These are phyloP conservation scores for Rhagologus leucostigma DNA, from an alignment of 2,113 vertebrate species.

Conservation along the genomic window DNA sequence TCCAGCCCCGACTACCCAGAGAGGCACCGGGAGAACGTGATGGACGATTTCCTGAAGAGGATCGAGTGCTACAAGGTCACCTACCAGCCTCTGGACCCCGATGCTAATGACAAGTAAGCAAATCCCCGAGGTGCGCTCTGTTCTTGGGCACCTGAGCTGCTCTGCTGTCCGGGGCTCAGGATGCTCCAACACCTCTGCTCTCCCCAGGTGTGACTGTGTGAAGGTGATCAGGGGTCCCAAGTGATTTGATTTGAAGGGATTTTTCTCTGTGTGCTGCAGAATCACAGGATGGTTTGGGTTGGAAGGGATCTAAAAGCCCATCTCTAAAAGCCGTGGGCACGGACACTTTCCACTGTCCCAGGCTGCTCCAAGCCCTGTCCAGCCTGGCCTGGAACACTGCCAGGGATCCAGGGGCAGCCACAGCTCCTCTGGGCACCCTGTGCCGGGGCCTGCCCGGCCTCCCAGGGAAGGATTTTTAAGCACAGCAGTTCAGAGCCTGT, in stretches of 20 bases:
- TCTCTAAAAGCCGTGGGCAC: background rate
- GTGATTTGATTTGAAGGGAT: background rate
- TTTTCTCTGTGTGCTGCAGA: background rate
- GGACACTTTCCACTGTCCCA: background rate
- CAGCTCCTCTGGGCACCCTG: background rate
- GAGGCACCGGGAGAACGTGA: conserved; percentile 89
- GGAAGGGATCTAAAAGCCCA: background rate
- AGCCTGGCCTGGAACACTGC: fast-evolving
- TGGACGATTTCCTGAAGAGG: conserved; percentile 97
- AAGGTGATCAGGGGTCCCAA: background rate
- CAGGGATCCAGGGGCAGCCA: background rate
- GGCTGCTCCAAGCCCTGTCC: background rate
- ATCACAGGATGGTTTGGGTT: background rate
- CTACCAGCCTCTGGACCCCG: conserved; percentile 91
- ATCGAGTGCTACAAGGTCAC: conserved; percentile 98
- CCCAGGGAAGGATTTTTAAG: background rate
- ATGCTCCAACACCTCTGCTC: background rate
- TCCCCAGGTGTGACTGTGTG: background rate
- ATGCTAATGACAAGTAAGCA: conserved; percentile 90
- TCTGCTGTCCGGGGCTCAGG: background rate
- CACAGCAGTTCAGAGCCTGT: background rate
- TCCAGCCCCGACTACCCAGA: conserved; percentile 96
- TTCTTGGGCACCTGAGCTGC: background rate
- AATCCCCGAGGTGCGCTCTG: background rate
- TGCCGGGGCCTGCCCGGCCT: background rate